Percentiles rank a stretch among this genome's conserved stretches.
These are phyloP conservation scores for Aegotheles bennettii DNA, from an alignment of 2,113 vertebrate species.

Conservation along the genomic window DNA sequence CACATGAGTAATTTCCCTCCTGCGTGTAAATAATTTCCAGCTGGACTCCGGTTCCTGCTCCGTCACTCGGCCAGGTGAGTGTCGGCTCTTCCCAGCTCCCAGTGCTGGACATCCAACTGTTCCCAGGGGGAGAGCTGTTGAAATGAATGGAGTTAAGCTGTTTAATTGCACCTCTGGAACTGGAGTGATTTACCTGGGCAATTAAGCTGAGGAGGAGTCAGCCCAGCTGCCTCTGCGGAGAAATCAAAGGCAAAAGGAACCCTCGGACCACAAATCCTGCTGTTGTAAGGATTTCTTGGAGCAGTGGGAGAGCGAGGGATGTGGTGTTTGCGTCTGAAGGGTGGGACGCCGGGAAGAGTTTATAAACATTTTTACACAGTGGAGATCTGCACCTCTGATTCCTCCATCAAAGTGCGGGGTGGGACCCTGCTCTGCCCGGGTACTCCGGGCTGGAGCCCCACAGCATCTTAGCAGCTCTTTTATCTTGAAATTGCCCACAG, in stretches of 20 bases:
- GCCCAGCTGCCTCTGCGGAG: neutral
- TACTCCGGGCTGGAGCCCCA: neutral
- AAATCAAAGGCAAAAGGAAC: neutral
- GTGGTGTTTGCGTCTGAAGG: neutral
- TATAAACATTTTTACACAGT: neutral
- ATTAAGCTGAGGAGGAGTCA: neutral
- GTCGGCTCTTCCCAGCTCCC: neutral
- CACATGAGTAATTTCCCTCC: conserved; percentile 14
- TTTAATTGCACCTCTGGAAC: neutral
- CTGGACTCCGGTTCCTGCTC: neutral
- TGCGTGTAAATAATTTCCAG: neutral
- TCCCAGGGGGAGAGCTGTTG: neutral
- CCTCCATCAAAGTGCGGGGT: neutral
- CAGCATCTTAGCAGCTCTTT: neutral
- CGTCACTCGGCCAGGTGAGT: neutral
- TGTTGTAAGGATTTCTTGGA: neutral
- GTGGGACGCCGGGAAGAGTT: neutral
- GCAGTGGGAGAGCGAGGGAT: neutral
- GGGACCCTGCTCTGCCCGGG: neutral
- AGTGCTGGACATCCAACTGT: fast-evolving
- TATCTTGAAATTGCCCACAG: neutral
- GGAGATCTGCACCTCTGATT: conserved; percentile 19
- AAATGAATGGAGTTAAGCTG: neutral
- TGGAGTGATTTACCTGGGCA: neutral
- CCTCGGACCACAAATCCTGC: neutral